A percentile compares a stretch with the other conserved stretches of the same genome.
Evolutionary conservation across 2,797 vertebrate genomes (phyloP).

Genomic region (Danio aesculapii): DNA sequence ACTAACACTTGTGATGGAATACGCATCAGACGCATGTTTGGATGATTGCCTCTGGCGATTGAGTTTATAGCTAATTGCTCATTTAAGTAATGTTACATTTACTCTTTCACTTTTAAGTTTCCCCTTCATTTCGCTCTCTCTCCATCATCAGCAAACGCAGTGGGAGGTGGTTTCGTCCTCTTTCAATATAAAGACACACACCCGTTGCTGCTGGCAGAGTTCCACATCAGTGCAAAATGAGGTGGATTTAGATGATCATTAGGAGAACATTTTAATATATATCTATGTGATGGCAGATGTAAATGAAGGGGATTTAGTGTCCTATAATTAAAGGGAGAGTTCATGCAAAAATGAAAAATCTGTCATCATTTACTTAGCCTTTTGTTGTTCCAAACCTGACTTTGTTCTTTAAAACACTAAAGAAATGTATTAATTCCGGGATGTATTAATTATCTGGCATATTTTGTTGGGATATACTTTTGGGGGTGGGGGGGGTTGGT

Average conservation of each 20-base stretch:
- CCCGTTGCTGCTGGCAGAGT: constrained; percentile 27
- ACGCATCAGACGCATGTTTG: constrained; percentile 22
- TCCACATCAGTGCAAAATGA: constrained; percentile 42
- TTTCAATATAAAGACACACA: constrained; percentile 34
- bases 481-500: no score
- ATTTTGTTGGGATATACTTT: no score
- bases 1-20: constrained; percentile 15
- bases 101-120: constrained; percentile 30
- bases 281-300: neutral
- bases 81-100: constrained; percentile 56
- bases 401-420: neutral
- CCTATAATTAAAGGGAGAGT: constrained; percentile 34
- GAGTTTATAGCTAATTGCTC: constrained; percentile 55
- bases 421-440: neutral
- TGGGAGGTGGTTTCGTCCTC: constrained; percentile 31
- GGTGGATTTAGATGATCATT: constrained; percentile 20
- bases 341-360: neutral
- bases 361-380: constrained; percentile 1
- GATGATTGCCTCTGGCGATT: constrained; percentile 34
- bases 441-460: neutral
- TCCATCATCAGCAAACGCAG: constrained; percentile 32
- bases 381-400: neutral
- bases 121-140: constrained; percentile 36
- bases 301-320: constrained; percentile 15
- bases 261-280: constrained; percentile 19